Conservation (phyloP, 2,797 vertebrate genomes). For the Sarcophilus harrisii region DNA sequence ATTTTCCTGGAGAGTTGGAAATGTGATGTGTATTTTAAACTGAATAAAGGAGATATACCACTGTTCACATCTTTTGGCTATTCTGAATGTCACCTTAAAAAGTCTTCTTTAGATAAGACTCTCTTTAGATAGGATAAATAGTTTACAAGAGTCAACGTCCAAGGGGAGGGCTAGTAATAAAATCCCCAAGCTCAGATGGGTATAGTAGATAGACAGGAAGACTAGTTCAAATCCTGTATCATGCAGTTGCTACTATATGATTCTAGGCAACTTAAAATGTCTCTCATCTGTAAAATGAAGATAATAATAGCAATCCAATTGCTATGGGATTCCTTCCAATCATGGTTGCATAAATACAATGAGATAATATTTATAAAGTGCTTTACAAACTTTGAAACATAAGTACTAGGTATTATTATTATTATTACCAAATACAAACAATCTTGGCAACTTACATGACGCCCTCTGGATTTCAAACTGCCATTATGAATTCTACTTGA, state of each 20-base stretch:
- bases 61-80: neutral
- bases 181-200: neutral
- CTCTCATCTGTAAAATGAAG: neutral
- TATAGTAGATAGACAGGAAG: neutral
- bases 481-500: neutral
- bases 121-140: neutral
- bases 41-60: neutral
- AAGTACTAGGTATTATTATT: neutral
- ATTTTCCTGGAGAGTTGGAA: neutral
- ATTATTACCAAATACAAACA: neutral
- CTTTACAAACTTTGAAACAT: neutral
- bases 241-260: neutral
- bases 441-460: neutral
- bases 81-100: neutral
- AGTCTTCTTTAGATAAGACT: no score
- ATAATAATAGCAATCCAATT: neutral
- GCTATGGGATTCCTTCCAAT: neutral
- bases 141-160: neutral
- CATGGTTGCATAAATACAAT: neutral
- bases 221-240: neutral
- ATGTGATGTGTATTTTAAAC: neutral
- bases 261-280: neutral
- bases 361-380: neutral
- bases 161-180: neutral
- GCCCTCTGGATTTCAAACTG: neutral